phyloP scores from a whole-genome alignment of 2,113 vertebrate genomes.

The Pangasianodon hypophthalmus region DNA sequence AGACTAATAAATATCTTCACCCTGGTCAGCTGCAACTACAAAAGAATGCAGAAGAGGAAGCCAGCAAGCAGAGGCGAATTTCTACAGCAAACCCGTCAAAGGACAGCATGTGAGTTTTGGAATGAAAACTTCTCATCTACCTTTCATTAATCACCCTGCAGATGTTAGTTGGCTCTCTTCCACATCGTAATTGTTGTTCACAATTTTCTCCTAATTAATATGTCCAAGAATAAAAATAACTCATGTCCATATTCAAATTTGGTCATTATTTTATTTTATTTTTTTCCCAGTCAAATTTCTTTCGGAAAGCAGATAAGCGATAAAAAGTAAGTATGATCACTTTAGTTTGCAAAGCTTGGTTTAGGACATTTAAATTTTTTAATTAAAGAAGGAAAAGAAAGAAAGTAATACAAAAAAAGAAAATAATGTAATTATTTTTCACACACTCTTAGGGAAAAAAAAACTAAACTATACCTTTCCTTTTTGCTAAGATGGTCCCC shows the following conservation, averaged over 20 bases:
- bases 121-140: background rate
- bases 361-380: background rate
- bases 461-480: background rate
- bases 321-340: conserved; percentile 54
- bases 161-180: conserved; percentile 1
- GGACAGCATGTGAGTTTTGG: conserved; percentile 58
- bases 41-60: conserved; percentile 55
- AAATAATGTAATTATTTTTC: background rate
- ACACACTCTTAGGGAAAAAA: background rate
- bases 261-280: no score
- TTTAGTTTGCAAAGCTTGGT: background rate
- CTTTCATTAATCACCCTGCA: background rate
- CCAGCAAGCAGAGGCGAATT: conserved; percentile 54
- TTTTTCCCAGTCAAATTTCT: conserved; percentile 58
- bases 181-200: background rate
- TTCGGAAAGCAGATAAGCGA: conserved; percentile 62
- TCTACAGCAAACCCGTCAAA: conserved; percentile 72
- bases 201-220: conserved; percentile 15
- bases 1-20: conserved; percentile 27
- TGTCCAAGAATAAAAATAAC: background rate
- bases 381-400: background rate
- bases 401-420: background rate
- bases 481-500: background rate
- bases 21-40: conserved; percentile 52
- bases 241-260: background rate